phyloP scores from a whole-genome alignment of 2,797 vertebrate genomes.

The Amphiprion clarkii region DNA sequence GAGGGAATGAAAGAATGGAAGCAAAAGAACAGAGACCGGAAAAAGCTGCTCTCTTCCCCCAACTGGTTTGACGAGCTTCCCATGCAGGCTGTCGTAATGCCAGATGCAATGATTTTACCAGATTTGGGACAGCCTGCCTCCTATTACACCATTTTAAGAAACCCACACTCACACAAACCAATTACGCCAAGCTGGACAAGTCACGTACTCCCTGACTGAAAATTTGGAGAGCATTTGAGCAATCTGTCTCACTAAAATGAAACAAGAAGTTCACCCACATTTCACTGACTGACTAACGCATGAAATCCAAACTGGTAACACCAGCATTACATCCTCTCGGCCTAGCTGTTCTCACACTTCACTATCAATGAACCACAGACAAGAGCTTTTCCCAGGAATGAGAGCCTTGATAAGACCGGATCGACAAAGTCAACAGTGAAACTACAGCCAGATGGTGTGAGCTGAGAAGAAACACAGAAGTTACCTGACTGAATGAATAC shows the following conservation, averaged over 20 bases:
- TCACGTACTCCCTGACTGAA: conserved; percentile 4
- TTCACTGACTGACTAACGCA: conserved; percentile 9
- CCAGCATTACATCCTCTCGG: conserved; percentile 41
- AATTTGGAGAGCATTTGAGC: conserved; percentile 24
- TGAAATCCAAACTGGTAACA: conserved; percentile 30
- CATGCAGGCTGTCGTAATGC: conserved; percentile 57
- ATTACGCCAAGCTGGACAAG: neutral
- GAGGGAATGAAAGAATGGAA: conserved; percentile 33
- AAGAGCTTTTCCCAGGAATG: conserved; percentile 63
- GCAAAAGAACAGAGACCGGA: conserved; percentile 35
- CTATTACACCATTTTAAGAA: conserved; percentile 53
- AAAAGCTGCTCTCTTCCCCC: conserved; percentile 40
- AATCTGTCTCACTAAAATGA: conserved; percentile 19
- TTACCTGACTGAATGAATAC: conserved; percentile 10
- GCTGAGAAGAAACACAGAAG: conserved; percentile 26
- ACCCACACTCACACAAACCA: conserved; percentile 29
- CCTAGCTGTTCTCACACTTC: conserved; percentile 72
- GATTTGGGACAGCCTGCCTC: conserved; percentile 62
- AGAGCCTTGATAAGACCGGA: conserved; percentile 67
- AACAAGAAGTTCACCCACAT: conserved; percentile 37
- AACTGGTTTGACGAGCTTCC: conserved; percentile 78
- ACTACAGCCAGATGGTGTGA: conserved; percentile 49
- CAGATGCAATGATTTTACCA: conserved; percentile 72
- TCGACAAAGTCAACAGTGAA: conserved; percentile 72
- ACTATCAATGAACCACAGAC: conserved; percentile 64